Conservation (phyloP, 2,888 invertebrate genomes). For the Athalia circularis region DNA sequence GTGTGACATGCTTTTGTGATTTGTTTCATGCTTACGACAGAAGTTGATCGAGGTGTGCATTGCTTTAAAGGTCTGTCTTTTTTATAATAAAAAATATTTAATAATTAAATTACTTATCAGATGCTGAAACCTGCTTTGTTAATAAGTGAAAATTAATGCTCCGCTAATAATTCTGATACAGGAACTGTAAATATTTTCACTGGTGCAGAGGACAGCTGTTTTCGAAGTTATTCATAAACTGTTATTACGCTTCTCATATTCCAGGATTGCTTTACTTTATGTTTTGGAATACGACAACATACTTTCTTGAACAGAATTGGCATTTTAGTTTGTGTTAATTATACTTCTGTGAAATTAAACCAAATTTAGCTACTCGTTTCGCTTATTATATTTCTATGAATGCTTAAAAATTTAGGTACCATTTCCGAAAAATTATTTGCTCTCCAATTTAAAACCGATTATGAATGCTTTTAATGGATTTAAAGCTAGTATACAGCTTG, state of each 20-base stretch:
- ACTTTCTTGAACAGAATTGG: no score
- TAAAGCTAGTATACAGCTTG: no score
- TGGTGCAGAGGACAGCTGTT: neutral
- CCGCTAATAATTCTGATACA: neutral
- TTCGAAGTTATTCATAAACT: neutral
- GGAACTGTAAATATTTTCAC: neutral
- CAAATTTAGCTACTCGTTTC: no score
- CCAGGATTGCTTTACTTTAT: slow-evolving; percentile 26
- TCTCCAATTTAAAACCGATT: no score
- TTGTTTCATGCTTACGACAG: slow-evolving; percentile 82
- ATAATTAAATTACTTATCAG: slow-evolving; percentile 41
- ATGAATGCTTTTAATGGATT: no score
- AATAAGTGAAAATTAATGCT: neutral
- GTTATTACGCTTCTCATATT: slow-evolving; percentile 34
- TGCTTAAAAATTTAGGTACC: no score
- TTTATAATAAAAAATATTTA: slow-evolving; percentile 58
- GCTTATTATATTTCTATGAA: no score
- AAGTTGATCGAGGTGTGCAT: slow-evolving; percentile 97
- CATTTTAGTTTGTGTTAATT: no score
- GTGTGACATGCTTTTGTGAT: slow-evolving; percentile 75
- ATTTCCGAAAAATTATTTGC: no score
- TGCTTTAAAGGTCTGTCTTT: slow-evolving; percentile 89
- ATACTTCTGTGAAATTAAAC: no score
- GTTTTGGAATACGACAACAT: no score
- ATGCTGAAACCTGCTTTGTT: slow-evolving; percentile 32